These are phyloP conservation scores for Teleogryllus occipitalis DNA, from an alignment of 1,140 invertebrate species.

Conservation along the genomic window DNA sequence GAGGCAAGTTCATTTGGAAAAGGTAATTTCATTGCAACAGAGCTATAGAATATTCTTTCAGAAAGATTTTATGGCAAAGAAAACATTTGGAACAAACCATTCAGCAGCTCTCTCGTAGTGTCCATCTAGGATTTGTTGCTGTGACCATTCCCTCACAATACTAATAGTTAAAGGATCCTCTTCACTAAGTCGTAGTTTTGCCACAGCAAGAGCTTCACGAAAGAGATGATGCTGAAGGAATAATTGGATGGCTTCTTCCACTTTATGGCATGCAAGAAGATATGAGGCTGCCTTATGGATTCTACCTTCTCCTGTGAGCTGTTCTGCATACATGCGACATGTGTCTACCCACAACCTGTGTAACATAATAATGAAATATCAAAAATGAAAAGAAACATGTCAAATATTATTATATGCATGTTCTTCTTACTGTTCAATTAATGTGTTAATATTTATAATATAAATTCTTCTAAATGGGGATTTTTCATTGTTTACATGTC, in stretches of 20 bases:
- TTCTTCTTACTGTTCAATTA: no score
- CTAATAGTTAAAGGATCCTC: slow-evolving; percentile 42
- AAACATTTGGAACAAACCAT: slow-evolving; percentile 33
- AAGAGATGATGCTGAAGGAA: slow-evolving; percentile 44
- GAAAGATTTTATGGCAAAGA: not conserved
- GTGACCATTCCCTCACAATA: slow-evolving; percentile 46
- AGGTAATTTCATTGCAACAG: not conserved
- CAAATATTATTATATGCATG: no score
- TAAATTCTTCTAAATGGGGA: no score
- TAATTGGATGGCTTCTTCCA: slow-evolving; percentile 48
- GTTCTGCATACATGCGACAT: slow-evolving; percentile 44
- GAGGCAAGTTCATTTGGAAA: not conserved
- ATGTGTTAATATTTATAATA: no score
- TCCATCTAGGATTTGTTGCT: slow-evolving; percentile 36
- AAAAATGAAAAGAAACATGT: no score
- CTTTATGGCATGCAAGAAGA: slow-evolving; percentile 49
- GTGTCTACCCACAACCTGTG: slow-evolving; percentile 14
- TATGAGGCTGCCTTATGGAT: slow-evolving; percentile 52
- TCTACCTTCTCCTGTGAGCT: slow-evolving; percentile 45
- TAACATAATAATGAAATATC: not conserved
- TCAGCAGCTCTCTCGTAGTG: slow-evolving; percentile 49
- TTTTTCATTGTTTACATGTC: no score
- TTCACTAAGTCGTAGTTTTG: slow-evolving; percentile 43
- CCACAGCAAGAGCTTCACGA: slow-evolving; percentile 53
- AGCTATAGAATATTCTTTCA: not conserved